Conservation (phyloP, 2,113 vertebrate genomes). For the Centropus unirufus region DNA sequence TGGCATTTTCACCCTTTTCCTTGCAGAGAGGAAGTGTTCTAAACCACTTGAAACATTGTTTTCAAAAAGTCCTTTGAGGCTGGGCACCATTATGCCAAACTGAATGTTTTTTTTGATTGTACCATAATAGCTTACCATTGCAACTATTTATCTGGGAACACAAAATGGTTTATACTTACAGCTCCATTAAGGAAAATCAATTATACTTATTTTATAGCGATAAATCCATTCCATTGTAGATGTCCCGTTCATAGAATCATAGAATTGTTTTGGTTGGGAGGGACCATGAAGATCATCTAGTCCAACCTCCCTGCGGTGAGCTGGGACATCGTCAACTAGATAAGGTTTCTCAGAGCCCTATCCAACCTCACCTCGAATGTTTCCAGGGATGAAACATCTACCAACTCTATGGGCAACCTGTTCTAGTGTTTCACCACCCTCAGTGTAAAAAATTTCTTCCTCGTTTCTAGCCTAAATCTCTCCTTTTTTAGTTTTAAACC, state of each 20-base stretch:
- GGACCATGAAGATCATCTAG: no score
- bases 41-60: background rate
- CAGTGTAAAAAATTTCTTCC: no score
- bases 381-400: no score
- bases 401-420: no score
- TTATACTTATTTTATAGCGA: background rate
- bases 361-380: no score
- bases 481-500: no score
- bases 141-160: background rate
- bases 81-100: background rate
- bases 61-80: background rate
- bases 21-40: background rate
- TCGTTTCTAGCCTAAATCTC: no score
- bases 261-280: no score
- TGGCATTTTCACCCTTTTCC: background rate
- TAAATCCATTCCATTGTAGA: background rate
- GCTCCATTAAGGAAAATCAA: background rate
- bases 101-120: rapidly evolving
- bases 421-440: no score
- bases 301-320: no score
- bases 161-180: background rate
- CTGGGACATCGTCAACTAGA: no score
- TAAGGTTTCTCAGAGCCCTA: no score
- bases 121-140: background rate
- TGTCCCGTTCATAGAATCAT: background rate